These are phyloP conservation scores for Amiota mariae DNA, from an alignment of 2,888 invertebrate species.

Conservation along the genomic window DNA sequence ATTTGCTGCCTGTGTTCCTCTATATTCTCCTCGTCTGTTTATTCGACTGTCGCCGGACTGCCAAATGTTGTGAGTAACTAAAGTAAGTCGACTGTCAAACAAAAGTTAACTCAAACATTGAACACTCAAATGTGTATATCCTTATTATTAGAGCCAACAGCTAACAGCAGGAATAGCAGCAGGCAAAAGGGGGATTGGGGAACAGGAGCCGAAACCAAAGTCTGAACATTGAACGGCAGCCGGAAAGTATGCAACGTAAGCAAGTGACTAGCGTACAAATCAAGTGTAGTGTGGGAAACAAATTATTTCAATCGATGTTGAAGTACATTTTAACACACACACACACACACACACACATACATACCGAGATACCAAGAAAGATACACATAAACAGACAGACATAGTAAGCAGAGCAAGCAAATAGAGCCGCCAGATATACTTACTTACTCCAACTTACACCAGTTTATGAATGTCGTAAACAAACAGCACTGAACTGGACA, in stretches of 20 bases:
- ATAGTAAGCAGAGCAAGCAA: neutral
- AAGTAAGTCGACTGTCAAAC: slow-evolving; percentile 21
- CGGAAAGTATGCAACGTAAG: slow-evolving; percentile 5
- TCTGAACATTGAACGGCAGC: neutral
- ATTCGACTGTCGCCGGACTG: slow-evolving; percentile 8
- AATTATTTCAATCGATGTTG: slow-evolving; percentile 38
- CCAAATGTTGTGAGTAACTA: slow-evolving; percentile 14
- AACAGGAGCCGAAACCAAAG: neutral
- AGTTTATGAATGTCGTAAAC: slow-evolving; percentile 24
- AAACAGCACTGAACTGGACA: slow-evolving; percentile 20
- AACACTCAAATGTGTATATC: slow-evolving; percentile 29
- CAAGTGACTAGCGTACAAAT: too few species aligned
- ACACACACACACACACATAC: slow-evolving; percentile 10
- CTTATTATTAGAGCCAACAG: slow-evolving; percentile 18
- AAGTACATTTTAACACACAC: slow-evolving; percentile 29
- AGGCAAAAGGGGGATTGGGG: neutral
- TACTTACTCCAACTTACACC: slow-evolving; percentile 12
- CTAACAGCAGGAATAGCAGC: neutral
- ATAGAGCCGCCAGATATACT: neutral
- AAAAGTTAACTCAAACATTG: slow-evolving; percentile 31
- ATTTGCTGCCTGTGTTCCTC: neutral
- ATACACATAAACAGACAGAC: neutral
- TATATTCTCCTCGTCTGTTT: neutral
- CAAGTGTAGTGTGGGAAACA: slow-evolving; percentile 10
- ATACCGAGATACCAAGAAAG: neutral